Base-by-base conservation (phyloP, 2,888 invertebrate genomes). In the Cephus spinipes region DNA sequence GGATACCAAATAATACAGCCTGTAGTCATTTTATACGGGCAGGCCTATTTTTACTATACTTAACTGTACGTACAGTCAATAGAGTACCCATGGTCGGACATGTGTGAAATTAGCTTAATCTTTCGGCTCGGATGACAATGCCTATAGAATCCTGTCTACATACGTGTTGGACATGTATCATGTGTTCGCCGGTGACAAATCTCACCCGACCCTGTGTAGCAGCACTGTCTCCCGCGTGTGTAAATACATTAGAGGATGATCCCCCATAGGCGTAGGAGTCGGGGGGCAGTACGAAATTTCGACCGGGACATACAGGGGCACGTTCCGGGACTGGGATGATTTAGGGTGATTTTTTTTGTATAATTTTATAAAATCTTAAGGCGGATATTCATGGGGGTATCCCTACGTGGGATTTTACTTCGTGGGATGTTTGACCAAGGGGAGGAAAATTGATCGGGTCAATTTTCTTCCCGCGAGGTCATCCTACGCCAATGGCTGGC, bases 71-170 rank as follows among this genome's bases (percentile, higher is more conserved):
- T 9, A 55, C 75, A 76, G 79, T 76, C 79, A 76, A 79, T 73
- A 77, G 81, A 74, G 77, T 75, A 77, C 69, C 79, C 82, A 84
- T 86, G 85, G 87, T 89, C 87, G 90, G 90, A 91, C 91, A 91
- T 91, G 91, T 91, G 91, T 91, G 91, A 91, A 91, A 91, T 91
- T 91, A 91, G 91, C 91, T 91, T 91, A 91, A 91, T 91, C 91
- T 91, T 89, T 87, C 88, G 86, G 88, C 88, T 91, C 90, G 89
- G 89, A 91, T 91, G 91, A 91, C 91, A 91, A 91, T 91, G 82
- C 90, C 87, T 89, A 91, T 91, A 91, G 90, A 91, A 88, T 88
- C 88, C 88, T 83, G 83, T 71, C 84, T 55, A 55, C 55, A 87
- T 87, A 69, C 89, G 87, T 91, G 91, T 91, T 88, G 85, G 87